Conservation (phyloP, 2,888 invertebrate species). For the Julus scandinavius region DNA sequence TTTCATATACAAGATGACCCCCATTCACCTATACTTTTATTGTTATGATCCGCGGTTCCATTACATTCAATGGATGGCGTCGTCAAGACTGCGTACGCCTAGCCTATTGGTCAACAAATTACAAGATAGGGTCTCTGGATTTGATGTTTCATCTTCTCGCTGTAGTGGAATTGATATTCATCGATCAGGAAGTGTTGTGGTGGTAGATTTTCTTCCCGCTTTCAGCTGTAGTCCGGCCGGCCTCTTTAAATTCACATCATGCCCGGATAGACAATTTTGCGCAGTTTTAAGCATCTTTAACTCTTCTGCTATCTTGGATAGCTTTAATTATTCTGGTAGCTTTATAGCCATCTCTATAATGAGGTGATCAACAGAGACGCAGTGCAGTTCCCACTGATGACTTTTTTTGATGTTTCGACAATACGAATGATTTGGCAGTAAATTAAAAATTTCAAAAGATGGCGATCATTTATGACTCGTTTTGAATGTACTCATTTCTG, state of each 20-base stretch:
- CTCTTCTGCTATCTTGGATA: too few species aligned
- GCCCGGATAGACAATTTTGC: too few species aligned
- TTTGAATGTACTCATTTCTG: background rate
- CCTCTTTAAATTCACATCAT: background rate
- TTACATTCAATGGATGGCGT: slow-evolving; percentile 15
- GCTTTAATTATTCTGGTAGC: too few species aligned
- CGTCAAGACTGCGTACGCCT: background rate
- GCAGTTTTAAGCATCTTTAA: too few species aligned
- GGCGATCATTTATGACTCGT: background rate
- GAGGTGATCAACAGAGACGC: background rate
- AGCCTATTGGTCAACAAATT: slow-evolving; percentile 26
- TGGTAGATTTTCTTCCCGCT: background rate
- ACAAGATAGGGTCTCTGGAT: background rate
- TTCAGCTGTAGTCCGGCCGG: background rate
- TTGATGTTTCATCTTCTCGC: background rate
- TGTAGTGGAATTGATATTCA: slow-evolving; percentile 11
- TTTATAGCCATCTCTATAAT: too few species aligned
- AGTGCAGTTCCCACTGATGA: background rate
- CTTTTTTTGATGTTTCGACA: background rate
- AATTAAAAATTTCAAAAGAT: background rate
- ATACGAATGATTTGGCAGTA: background rate
- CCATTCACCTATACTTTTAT: slow-evolving; percentile 26
- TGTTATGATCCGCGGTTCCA: slow-evolving; percentile 22
- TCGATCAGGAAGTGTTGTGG: background rate
- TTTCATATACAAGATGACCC: background rate